Conservation (phyloP, 35 echinoderm and acorn worm species). For the Ophiothrix spiculata region DNA sequence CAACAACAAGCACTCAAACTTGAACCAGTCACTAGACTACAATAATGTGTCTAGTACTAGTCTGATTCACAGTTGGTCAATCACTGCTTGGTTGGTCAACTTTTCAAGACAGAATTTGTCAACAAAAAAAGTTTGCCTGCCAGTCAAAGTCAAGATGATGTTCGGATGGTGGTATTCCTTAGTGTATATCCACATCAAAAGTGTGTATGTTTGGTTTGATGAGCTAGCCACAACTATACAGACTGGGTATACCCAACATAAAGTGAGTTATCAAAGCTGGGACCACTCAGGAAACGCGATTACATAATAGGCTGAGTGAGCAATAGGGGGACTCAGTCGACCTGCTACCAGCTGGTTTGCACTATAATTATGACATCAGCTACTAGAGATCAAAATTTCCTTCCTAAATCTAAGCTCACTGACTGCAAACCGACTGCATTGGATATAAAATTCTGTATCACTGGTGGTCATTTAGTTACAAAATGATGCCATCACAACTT, state of each 20-base stretch:
- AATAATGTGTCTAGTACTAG: too few relatives aligned
- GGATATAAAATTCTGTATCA: background rate
- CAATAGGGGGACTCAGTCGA: background rate
- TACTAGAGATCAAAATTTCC: background rate
- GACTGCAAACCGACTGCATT: background rate
- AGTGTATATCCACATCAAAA: background rate
- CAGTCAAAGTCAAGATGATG: too few relatives aligned
- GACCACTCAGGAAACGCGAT: background rate
- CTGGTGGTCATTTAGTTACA: background rate
- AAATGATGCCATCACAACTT: background rate
- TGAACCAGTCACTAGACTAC: too few relatives aligned
- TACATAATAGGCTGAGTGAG: slow-evolving; percentile 6
- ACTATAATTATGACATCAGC: background rate
- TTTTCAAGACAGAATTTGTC: too few relatives aligned
- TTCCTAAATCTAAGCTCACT: background rate
- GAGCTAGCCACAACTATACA: background rate
- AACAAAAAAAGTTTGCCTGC: too few relatives aligned
- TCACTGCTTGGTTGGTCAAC: too few relatives aligned
- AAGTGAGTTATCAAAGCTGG: background rate
- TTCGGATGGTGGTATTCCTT: slow-evolving; percentile 3
- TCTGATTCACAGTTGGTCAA: too few relatives aligned
- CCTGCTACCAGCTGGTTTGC: background rate
- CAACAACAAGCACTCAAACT: too few relatives aligned
- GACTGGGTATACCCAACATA: background rate
- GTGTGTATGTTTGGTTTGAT: background rate